Conservation (phyloP, 2,888 invertebrate species). For the Temnothorax ravouxi region DNA sequence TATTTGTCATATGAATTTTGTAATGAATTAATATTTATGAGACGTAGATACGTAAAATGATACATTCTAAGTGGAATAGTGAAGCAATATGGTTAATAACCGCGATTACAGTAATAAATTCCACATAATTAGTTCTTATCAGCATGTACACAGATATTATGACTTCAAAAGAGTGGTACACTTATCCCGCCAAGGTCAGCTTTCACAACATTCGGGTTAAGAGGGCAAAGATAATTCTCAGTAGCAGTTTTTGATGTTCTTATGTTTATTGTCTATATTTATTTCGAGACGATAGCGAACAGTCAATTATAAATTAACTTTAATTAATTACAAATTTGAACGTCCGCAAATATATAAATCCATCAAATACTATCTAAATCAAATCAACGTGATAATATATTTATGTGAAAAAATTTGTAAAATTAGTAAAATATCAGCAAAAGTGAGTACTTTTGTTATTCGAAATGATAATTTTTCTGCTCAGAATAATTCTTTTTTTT, state of each 20-base stretch:
- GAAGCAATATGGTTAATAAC: conserved; percentile 25
- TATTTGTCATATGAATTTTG: background rate
- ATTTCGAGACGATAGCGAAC: conserved; percentile 59
- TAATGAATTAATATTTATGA: background rate
- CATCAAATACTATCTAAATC: background rate
- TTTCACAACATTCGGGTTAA: conserved; percentile 71
- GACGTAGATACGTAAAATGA: background rate
- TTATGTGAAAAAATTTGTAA: conserved; percentile 11
- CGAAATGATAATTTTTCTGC: background rate
- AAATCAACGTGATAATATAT: conserved; percentile 6
- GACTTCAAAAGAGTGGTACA: conserved; percentile 40
- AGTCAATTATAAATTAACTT: conserved; percentile 55
- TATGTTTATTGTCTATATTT: conserved; percentile 61
- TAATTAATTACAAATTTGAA: conserved; percentile 59
- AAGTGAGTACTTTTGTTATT: background rate
- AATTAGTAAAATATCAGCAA: background rate
- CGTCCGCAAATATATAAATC: conserved; percentile 20
- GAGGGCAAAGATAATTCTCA: conserved; percentile 67
- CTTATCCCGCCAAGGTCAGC: conserved; percentile 64
- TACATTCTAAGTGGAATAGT: background rate
- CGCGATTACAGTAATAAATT: conserved; percentile 36
- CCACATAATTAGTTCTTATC: conserved; percentile 47
- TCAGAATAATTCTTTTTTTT: conserved; percentile 8
- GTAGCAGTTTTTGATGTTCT: conserved; percentile 46
- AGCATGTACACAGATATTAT: conserved; percentile 46